Evolutionary conservation across 2,113 vertebrate species (phyloP).

Genomic region (Pardalotus punctatus): DNA sequence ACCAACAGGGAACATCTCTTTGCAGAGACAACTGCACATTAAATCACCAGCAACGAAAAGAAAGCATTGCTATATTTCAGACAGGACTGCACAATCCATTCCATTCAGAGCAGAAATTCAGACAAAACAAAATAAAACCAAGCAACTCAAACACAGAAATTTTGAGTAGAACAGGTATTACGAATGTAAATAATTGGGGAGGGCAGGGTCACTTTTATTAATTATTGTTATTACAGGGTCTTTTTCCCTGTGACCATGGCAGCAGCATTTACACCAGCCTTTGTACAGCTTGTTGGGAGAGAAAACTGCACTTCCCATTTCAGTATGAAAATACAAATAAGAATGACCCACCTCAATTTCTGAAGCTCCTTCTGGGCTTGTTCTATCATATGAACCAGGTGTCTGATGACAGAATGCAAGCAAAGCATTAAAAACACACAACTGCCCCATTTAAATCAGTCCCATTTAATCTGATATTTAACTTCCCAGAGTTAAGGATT

Average conservation of each 20-base stretch:
- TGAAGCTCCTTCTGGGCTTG: conserved; percentile 96
- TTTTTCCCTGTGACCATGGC: neutral
- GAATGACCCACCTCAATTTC: conserved; percentile 84
- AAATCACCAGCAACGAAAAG: neutral
- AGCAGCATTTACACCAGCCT: neutral
- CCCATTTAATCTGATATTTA: neutral
- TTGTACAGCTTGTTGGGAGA: rapidly evolving
- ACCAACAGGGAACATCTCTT: neutral
- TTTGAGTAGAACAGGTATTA: neutral
- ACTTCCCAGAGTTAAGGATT: neutral
- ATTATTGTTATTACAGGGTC: neutral
- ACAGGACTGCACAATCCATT: neutral
- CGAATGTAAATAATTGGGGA: neutral
- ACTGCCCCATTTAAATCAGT: neutral
- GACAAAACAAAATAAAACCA: neutral
- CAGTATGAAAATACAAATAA: neutral
- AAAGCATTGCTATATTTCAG: neutral
- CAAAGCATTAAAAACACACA: neutral
- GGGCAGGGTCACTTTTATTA: neutral
- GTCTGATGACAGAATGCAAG: conserved; percentile 72
- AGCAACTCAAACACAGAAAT: neutral
- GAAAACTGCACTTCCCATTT: neutral
- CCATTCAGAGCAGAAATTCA: neutral
- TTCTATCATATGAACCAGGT: conserved; percentile 95
- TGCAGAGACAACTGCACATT: neutral